Evolutionary conservation across 2,113 vertebrate species (phyloP).

Genomic region (Gambusia holbrooki): DNA sequence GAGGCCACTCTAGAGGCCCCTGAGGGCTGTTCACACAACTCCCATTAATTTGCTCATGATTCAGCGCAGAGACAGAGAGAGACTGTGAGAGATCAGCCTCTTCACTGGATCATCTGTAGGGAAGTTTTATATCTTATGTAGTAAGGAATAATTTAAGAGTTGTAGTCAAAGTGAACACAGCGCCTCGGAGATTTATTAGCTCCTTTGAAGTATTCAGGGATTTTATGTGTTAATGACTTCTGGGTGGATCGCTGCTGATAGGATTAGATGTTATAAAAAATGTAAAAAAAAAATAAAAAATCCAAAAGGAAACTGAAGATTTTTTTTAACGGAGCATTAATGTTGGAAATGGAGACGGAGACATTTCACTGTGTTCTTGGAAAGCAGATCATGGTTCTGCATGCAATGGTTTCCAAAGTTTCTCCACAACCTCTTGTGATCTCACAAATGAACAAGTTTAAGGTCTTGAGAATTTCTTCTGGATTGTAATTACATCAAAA

Average conservation of each 20-base stretch:
- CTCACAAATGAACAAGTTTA: too few relatives aligned
- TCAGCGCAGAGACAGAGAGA: slow-evolving; percentile 39
- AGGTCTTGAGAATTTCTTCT: too few relatives aligned
- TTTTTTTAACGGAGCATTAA: background rate
- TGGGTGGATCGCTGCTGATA: background rate
- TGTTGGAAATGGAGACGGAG: background rate
- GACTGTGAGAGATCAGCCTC: background rate
- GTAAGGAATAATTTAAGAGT: slow-evolving; percentile 13
- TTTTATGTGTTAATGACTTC: slow-evolving; percentile 17
- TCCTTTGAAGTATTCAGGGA: slow-evolving; percentile 4
- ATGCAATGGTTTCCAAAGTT: background rate
- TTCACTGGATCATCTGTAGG: slow-evolving; percentile 1
- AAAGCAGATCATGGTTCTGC: background rate
- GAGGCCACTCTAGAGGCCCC: slow-evolving; percentile 47
- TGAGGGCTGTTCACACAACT: slow-evolving; percentile 65
- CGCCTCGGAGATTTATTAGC: slow-evolving; percentile 19
- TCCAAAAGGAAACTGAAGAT: background rate
- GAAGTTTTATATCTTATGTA: slow-evolving; percentile 10
- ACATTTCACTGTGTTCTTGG: background rate
- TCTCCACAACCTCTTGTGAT: too few relatives aligned
- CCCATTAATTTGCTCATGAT: slow-evolving; percentile 74
- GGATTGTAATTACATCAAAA: too few relatives aligned
- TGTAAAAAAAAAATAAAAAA: background rate
- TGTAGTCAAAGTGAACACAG: slow-evolving; percentile 4
- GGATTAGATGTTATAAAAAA: background rate